Evolutionary conservation across 2,797 vertebrate genomes (phyloP).

Genomic region (Acrocephalus scirpaceus): DNA sequence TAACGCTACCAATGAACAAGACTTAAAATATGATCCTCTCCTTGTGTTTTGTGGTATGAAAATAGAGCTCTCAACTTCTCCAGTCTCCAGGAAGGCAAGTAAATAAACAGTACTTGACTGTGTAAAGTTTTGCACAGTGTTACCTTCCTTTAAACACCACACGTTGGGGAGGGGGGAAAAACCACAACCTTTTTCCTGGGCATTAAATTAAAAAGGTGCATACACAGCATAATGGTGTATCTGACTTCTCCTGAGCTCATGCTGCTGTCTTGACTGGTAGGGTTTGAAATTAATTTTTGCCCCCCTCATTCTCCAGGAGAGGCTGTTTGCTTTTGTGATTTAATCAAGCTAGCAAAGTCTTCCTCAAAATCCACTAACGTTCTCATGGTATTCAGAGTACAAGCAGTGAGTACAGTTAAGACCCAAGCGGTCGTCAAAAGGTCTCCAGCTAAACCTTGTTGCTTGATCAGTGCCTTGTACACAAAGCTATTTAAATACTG

Average conservation of each 20-base stretch:
- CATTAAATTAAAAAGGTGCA: not conserved
- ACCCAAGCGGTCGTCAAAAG: not conserved
- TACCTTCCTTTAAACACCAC: not conserved
- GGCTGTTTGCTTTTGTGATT: not conserved
- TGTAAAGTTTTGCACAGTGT: not conserved
- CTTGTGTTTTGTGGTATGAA: not conserved
- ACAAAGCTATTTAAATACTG: not conserved
- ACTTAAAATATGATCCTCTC: not conserved
- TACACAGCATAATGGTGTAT: not conserved
- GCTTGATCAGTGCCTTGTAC: not conserved
- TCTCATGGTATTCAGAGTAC: not conserved
- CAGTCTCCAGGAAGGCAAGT: not conserved
- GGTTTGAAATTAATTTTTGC: not conserved
- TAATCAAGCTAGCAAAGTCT: not conserved
- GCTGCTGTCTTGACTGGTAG: not conserved
- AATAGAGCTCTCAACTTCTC: not conserved
- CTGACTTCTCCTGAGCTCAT: not conserved
- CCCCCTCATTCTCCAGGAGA: not conserved
- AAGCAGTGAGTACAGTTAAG: not conserved
- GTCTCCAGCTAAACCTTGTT: not conserved
- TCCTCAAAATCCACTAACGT: not conserved
- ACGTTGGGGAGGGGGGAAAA: rapidly evolving
- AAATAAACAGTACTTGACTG: not conserved
- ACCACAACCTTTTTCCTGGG: not conserved
- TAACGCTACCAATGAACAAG: not conserved